Conservation (phyloP, 64 coral and sea anemone species). For the Astreopora myriophthalma region DNA sequence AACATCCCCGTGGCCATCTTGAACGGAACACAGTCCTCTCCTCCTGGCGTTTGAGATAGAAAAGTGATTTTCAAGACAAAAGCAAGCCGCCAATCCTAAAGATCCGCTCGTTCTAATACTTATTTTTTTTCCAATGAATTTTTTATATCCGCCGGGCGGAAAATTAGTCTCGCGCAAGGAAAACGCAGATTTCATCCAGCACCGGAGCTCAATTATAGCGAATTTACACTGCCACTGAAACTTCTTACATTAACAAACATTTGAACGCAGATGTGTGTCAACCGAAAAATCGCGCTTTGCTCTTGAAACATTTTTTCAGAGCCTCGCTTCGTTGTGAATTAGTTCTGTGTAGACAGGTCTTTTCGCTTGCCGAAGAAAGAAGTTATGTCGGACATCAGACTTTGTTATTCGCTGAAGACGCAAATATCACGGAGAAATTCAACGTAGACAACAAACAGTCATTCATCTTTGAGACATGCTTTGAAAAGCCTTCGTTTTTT, state of each 20-base stretch:
- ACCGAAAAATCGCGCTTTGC: conserved; percentile 28
- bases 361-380: background rate
- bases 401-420: no score
- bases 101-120: conserved; percentile 12
- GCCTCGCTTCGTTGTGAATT: background rate
- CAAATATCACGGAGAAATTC: background rate
- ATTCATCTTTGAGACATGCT: background rate
- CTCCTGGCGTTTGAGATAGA: background rate
- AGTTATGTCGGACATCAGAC: no score
- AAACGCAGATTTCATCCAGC: background rate
- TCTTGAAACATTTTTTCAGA: background rate
- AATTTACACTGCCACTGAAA: conserved; percentile 35
- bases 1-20: conserved; percentile 13
- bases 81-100: conserved; percentile 1
- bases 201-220: conserved; percentile 39
- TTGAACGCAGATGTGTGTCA: conserved; percentile 43
- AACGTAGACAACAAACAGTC: background rate
- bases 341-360: background rate
- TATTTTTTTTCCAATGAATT: conserved; percentile 29
- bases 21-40: conserved; percentile 13
- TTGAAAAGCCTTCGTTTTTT: background rate
- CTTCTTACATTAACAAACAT: conserved; percentile 57
- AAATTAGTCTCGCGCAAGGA: background rate
- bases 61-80: background rate
- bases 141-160: conserved; percentile 27